These are phyloP conservation scores for Notodonta dromedarius DNA, from an alignment of 2,888 invertebrate genomes.

Conservation along the genomic window DNA sequence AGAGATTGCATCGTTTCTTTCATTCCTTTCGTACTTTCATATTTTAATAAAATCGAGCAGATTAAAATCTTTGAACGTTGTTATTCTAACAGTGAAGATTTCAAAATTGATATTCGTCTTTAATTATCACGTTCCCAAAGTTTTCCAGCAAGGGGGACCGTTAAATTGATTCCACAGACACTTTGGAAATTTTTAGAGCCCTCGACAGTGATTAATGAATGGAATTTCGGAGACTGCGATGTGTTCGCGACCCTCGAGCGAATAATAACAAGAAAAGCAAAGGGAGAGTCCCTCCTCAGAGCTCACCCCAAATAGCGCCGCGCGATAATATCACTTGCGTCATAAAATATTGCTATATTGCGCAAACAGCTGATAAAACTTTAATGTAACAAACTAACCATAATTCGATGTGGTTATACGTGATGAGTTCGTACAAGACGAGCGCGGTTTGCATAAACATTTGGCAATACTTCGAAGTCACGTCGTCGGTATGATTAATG, in stretches of 20 bases:
- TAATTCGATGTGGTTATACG: constrained; percentile 69
- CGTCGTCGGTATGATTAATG: constrained; percentile 63
- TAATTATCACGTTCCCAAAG: constrained; percentile 74
- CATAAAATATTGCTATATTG: constrained; percentile 69
- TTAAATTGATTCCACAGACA: constrained; percentile 80
- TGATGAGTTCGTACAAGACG: constrained; percentile 67
- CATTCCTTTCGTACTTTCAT: constrained; percentile 8
- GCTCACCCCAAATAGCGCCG: constrained; percentile 55
- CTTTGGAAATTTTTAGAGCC: constrained; percentile 78
- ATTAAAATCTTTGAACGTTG: constrained; percentile 47
- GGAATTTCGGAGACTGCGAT: constrained; percentile 72
- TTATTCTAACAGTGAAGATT: constrained; percentile 47
- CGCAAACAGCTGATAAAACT: constrained; percentile 60
- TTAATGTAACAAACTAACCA: constrained; percentile 53
- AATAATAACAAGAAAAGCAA: constrained; percentile 66
- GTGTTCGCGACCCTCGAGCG: constrained; percentile 52
- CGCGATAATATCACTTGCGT: constrained; percentile 63
- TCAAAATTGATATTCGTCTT: constrained; percentile 73
- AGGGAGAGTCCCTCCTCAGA: constrained; percentile 59
- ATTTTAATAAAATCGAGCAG: constrained; percentile 38
- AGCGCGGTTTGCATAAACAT: constrained; percentile 61
- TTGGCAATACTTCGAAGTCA: constrained; percentile 66
- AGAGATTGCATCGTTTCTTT: not conserved
- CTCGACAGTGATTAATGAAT: constrained; percentile 82
- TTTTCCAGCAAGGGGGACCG: constrained; percentile 69